A percentile compares a stretch with the other conserved stretches of the same genome.
Conservation (phyloP, 2,113 vertebrate species). For the Poecilia latipinna region DNA sequence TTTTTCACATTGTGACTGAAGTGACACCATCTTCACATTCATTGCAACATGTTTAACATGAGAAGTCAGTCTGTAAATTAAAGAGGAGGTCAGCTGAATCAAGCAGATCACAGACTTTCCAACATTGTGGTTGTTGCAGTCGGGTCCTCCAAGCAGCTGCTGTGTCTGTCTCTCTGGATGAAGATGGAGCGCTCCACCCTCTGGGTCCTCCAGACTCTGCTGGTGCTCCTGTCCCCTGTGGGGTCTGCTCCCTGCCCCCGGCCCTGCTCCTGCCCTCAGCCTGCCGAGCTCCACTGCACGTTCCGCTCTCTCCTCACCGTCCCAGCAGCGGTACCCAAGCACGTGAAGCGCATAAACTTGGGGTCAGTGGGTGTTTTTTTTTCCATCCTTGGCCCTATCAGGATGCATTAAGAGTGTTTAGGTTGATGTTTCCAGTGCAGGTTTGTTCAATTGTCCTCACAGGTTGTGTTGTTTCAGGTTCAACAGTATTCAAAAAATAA, state of each 20-base stretch:
- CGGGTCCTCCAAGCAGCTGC: constrained; percentile 1
- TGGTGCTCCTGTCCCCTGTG: constrained; percentile 70
- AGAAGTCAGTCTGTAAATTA: background rate
- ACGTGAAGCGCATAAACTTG: constrained; percentile 90
- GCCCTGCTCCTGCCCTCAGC: constrained; percentile 88
- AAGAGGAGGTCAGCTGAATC: too few relatives aligned
- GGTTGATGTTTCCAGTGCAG: background rate
- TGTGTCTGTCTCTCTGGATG: constrained; percentile 4
- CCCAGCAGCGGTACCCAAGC: constrained; percentile 77
- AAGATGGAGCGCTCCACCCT: constrained; percentile 41
- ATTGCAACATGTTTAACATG: background rate
- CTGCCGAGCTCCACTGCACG: constrained; percentile 92
- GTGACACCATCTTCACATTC: background rate
- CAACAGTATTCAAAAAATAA: constrained; percentile 87
- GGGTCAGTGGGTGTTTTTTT: constrained; percentile 81
- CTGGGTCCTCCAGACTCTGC: constrained; percentile 54
- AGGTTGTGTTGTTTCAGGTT: constrained; percentile 80
- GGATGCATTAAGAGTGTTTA: background rate
- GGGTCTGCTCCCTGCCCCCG: constrained; percentile 79
- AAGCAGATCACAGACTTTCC: background rate
- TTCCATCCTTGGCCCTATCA: background rate
- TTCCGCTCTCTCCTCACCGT: constrained; percentile 87
- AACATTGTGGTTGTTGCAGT: background rate
- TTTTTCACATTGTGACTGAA: background rate
- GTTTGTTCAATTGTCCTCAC: background rate